Evolutionary conservation across 2,888 invertebrate genomes (phyloP), one percentile per base, ranked within the genome.

Genomic region (Ectemnius continuus): DNA sequence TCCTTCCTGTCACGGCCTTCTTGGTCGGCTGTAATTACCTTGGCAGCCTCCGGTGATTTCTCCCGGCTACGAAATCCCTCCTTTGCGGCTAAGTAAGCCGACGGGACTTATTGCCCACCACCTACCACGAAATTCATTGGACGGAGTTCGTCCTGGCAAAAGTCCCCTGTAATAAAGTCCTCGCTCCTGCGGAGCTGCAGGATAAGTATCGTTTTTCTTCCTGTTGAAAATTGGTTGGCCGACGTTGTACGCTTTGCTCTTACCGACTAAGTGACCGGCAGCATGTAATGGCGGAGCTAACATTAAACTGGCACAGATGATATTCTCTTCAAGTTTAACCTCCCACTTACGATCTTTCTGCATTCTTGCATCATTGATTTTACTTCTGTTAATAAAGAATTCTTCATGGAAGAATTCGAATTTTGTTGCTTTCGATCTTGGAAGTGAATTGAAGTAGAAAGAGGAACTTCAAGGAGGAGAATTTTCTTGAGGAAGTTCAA

Each of bases 1-100:
- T 57, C 18, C 48, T 68, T 23, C 18, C 23, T 61, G 59, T 62
- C 58, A 57, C 56, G n/a, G 18, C 56, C 61, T 48, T 63, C 74
- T 61, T 79, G 67, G 59, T 68, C 72, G 79, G 62, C 66, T 72
- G 73, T 76, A 84, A 84, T 84, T 84, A 68, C 76, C 72, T 59
- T 58, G 52, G 56, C 67, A 59, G 75, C 69, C 74, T 74, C 76
- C 52, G 71, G 68, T 71, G 74, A 78, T 83, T 78, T 78, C 78
- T 61, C 52, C 58, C 23, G 60, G 73, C 73, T 72, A 36, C 8
- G 8, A 73, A 78, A 73, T 68, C 47, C 65, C 63, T 67, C 74
- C 67, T 80, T 69, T 70, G 74, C 65, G 73, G 73, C 71, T 75
- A 67, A 36, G 36, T 36, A 11, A 73, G 69, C 67, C 73, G 46